Conservation (phyloP, 64 coral and sea anemone genomes). For the Trachythela sp. region DNA sequence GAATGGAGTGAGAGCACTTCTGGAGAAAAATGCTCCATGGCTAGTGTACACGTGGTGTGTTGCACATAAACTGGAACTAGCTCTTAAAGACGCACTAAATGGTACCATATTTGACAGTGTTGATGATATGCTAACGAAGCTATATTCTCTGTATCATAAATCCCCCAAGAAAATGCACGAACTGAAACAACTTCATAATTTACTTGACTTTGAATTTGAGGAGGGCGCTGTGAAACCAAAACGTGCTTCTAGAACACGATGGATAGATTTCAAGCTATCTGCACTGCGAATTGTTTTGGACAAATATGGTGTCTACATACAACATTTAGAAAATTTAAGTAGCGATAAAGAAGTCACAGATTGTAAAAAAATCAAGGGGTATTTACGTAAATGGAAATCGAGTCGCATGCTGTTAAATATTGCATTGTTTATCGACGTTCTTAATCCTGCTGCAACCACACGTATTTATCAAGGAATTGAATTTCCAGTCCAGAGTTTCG, state of each 20-base stretch:
- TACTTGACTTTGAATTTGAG: conserved; percentile 1
- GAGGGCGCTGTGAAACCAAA: conserved; percentile 4
- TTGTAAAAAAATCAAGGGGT: background rate
- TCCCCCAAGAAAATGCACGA: background rate
- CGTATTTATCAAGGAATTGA: background rate
- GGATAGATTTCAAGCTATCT: background rate
- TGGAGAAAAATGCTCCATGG: background rate
- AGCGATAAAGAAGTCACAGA: background rate
- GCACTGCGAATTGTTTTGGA: background rate
- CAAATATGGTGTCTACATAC: conserved; percentile 21
- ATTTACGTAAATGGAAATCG: background rate
- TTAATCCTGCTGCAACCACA: background rate
- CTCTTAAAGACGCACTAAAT: background rate
- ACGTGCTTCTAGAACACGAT: conserved; percentile 16
- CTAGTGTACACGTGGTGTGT: conserved; percentile 22
- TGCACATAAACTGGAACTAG: conserved; percentile 11
- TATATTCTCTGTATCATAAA: conserved; percentile 14
- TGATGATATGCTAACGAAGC: conserved; percentile 14
- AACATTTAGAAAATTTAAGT: conserved; percentile 21
- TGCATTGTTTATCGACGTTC: background rate
- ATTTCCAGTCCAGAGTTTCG: background rate
- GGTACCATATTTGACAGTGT: background rate
- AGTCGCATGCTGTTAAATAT: background rate
- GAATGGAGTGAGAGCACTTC: conserved; percentile 9
- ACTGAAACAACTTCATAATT: conserved; percentile 3